A percentile compares a stretch with the other conserved stretches of the same genome.
Conservation (phyloP, 2,797 vertebrate genomes). For the Enteromius radiatus region DNA sequence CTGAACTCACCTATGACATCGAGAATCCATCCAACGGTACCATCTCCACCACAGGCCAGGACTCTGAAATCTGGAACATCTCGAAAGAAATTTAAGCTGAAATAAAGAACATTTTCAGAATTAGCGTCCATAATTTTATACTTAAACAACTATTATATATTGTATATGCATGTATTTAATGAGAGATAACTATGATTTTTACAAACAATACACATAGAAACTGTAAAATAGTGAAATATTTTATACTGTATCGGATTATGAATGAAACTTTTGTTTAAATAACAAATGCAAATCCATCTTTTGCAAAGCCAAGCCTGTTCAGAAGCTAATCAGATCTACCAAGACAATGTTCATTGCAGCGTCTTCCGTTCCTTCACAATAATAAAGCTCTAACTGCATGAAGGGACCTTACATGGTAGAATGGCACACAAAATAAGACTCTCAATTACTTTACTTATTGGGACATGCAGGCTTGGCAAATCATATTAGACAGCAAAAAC, state of each 20-base stretch:
- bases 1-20: conserved; percentile 85
- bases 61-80: conserved; percentile 89
- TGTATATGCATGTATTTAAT: background rate
- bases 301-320: conserved; percentile 66
- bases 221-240: background rate
- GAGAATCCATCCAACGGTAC: conserved; percentile 91
- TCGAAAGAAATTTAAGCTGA: conserved; percentile 87
- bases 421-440: conserved; percentile 79
- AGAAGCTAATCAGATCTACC: conserved; percentile 76
- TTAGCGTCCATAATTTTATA: background rate
- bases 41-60: conserved; percentile 90
- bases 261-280: conserved; percentile 65
- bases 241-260: conserved; percentile 31
- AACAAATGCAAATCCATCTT: conserved; percentile 73
- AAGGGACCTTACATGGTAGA: conserved; percentile 72
- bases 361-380: conserved; percentile 84
- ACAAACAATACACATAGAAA: too few species aligned
- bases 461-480: conserved; percentile 72
- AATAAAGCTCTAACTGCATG: conserved; percentile 82
- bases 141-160: background rate
- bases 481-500: conserved; percentile 77
- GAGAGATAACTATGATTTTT: background rate
- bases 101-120: background rate
- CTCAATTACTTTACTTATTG: conserved; percentile 79
- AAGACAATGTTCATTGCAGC: conserved; percentile 77